These are phyloP conservation scores for Danio aesculapii DNA, from an alignment of 2,797 vertebrate genomes.

Conservation along the genomic window DNA sequence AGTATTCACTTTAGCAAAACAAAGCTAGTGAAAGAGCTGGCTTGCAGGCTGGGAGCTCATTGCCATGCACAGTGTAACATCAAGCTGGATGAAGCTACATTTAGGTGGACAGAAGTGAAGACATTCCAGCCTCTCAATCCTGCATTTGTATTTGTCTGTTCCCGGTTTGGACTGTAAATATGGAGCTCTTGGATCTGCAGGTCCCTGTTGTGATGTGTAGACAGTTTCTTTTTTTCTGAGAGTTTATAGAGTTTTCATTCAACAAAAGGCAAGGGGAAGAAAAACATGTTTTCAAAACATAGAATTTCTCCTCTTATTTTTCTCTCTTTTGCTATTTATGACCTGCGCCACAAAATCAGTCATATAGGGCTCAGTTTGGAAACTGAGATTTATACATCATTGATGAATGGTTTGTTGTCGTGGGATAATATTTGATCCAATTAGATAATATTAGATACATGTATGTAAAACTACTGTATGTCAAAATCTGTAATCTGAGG, in stretches of 20 bases:
- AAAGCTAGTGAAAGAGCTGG: constrained; percentile 53
- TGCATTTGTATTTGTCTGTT: constrained; percentile 40
- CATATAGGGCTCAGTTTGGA: no score
- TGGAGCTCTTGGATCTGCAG: background rate
- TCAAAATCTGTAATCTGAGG: no score
- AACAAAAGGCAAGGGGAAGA: background rate
- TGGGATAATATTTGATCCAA: no score
- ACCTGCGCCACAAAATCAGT: no score
- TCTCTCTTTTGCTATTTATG: no score
- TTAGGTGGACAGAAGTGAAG: constrained; percentile 56
- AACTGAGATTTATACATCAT: no score
- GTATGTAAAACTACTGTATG: no score
- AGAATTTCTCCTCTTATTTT: no score
- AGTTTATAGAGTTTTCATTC: background rate
- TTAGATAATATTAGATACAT: no score
- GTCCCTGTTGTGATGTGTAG: background rate
- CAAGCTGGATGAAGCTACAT: constrained; percentile 65
- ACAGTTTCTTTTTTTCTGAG: background rate
- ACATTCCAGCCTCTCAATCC: constrained; percentile 29
- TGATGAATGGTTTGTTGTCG: no score
- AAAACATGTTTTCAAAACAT: background rate
- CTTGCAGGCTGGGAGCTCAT: constrained; percentile 60
- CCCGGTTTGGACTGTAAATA: background rate
- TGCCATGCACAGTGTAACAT: constrained; percentile 69
- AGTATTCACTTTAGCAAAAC: constrained; percentile 65